Base-by-base conservation (phyloP, 92 coral and sea anemone genomes). In the Umimayanthus chanpuru region DNA sequence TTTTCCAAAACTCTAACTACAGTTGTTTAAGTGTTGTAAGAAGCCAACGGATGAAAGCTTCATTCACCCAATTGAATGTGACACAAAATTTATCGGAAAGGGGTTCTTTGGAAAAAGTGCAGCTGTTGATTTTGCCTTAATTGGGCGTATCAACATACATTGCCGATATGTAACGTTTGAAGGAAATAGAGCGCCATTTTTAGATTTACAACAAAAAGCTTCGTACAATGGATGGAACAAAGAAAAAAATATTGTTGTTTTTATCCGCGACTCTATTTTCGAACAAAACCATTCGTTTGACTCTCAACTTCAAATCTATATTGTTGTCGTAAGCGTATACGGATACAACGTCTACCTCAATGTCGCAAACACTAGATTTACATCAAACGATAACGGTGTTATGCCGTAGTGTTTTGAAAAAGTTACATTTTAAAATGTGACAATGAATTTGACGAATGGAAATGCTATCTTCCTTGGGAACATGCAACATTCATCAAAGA, bases 391-490 rank as follows among this genome's bases (percentile, higher is more conserved):
- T 38, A 74, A 74, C 2, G 49, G 50, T 16, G 43, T 74, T 18
- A 74, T 5, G 79, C 25, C 38, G 23, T 20, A 28, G 44, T 26
- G 29, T 18, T 36, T 43, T 20, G 44, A 36, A 39, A 32, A 74
- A 9, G 79, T 74, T 16, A 39, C 25, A 5, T 75, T 75, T 38
- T 53, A 36, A 9, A 75, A 75, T 6, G 79, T 75, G 28, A 75
- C 79, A 75, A 75, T 75, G 79, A 75, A 16, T 39, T 20, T 75
- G 79, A 75, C 79, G 6, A 39, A 0, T 20, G 79, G 79, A 75
- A 75, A 75, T 39, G 79, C 79, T 20, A 20, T 61, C 21, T 61
- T 61, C 25, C 68, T 61, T 23, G 25, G 5, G 14, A 61, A 61
- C 68, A 16, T 18, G 14, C 25, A 8, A 14, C 25, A 36, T 21